phyloP scores from a whole-genome alignment of 2,113 vertebrate species.

The Illadopsis cleaveri region DNA sequence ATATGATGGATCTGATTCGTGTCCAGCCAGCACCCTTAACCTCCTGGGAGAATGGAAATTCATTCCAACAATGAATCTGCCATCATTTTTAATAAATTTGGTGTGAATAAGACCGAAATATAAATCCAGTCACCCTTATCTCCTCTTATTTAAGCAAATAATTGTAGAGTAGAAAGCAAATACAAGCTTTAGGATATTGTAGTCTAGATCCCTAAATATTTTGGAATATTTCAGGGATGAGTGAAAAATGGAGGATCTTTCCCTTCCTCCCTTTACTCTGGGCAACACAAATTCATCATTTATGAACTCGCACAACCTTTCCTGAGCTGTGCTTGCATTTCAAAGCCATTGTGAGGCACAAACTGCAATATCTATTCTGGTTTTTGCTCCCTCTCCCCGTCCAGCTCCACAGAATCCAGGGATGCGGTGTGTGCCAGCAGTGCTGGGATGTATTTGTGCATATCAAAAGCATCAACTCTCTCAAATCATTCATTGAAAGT shows the following conservation, averaged over 20 bases:
- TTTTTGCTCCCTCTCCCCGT: neutral
- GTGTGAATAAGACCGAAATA: neutral
- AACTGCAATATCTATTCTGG: neutral
- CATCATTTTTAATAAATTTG: neutral
- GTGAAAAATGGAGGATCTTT: neutral
- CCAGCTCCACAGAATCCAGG: neutral
- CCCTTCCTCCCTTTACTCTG: neutral
- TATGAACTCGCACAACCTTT: neutral
- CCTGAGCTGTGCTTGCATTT: neutral
- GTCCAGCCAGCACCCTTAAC: neutral
- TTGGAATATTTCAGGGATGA: neutral
- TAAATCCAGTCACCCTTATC: neutral
- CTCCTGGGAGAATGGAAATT: neutral
- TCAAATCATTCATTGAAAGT: constrained; percentile 53
- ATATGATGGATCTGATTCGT: neutral
- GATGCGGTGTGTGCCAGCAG: neutral
- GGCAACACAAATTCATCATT: neutral
- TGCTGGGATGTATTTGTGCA: constrained; percentile 7
- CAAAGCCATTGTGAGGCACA: neutral
- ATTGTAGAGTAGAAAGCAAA: neutral
- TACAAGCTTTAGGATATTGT: neutral
- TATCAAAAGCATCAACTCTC: constrained; percentile 39
- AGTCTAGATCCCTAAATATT: neutral
- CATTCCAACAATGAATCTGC: neutral
- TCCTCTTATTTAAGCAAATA: neutral